A percentile compares a stretch with the other conserved stretches of the same genome.
Evolutionary conservation across 2,888 invertebrate genomes (phyloP).

Genomic region (Serrognathus titanus): DNA sequence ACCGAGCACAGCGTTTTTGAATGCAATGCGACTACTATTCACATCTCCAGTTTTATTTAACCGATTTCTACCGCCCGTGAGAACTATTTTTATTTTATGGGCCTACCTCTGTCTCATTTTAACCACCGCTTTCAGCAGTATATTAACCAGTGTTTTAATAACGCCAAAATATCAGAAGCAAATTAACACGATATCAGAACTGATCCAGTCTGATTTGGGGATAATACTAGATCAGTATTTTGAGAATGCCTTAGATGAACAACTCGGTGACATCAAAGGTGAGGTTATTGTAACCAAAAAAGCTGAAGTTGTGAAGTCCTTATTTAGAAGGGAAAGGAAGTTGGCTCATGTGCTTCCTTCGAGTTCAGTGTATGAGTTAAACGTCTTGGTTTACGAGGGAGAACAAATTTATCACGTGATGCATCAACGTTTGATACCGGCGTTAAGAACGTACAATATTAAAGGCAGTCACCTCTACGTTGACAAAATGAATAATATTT

Average conservation of each 20-base stretch:
- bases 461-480: not conserved
- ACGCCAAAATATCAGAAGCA: constrained; percentile 1
- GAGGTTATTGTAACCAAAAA: not conserved
- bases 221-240: not conserved
- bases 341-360: not conserved
- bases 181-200: constrained; percentile 5
- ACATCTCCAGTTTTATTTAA: too few relatives aligned
- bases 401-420: not conserved
- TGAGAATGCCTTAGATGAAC: too few relatives aligned
- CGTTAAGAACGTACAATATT: not conserved
- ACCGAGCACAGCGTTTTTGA: too few relatives aligned
- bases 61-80: not conserved
- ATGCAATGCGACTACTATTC: too few relatives aligned
- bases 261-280: not conserved
- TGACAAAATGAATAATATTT: not conserved
- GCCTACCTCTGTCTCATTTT: constrained; percentile 1
- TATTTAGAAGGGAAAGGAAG: not conserved
- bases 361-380: not conserved
- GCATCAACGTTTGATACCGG: constrained; percentile 1
- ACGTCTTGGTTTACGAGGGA: not conserved
- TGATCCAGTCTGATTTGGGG: not conserved
- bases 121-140: not conserved
- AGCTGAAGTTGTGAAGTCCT: not conserved
- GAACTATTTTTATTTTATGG: not conserved
- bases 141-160: constrained; percentile 3